Conservation (phyloP, 1,140 invertebrate genomes). For the Halotydeus destructor region DNA sequence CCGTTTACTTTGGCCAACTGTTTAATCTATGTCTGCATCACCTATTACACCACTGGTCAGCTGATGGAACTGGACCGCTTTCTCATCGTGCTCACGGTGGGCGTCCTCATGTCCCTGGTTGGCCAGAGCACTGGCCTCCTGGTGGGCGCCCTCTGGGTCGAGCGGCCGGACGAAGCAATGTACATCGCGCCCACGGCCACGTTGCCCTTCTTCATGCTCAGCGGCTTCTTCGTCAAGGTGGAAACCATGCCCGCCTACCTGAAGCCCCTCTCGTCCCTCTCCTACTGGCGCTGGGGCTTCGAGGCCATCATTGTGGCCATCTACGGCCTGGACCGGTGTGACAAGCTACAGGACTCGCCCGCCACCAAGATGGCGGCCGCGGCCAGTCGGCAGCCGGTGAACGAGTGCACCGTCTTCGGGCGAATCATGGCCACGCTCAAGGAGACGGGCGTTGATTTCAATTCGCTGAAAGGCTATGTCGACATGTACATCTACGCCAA, state of each 20-base stretch:
- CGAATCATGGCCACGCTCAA: too few relatives aligned
- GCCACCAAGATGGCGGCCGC: too few relatives aligned
- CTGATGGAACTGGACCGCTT: background rate
- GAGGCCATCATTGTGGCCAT: conserved; percentile 72
- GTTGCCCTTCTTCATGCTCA: conserved; percentile 64
- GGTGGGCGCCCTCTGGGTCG: conserved; percentile 43
- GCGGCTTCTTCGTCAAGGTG: conserved; percentile 79
- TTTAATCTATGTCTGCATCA: conserved; percentile 69
- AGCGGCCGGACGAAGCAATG: too few relatives aligned
- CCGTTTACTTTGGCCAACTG: conserved; percentile 82
- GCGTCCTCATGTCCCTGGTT: conserved; percentile 66
- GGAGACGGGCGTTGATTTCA: too few relatives aligned
- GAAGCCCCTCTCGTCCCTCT: conserved; percentile 67
- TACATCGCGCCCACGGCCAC: conserved; percentile 66
- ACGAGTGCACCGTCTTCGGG: too few relatives aligned
- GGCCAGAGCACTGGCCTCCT: conserved; percentile 75
- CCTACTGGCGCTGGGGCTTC: conserved; percentile 74
- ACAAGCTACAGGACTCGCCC: background rate
- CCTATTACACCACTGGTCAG: conserved; percentile 86
- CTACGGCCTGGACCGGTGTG: conserved; percentile 54
- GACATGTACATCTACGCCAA: too few relatives aligned
- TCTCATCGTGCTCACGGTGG: conserved; percentile 45
- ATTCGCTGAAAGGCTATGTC: too few relatives aligned
- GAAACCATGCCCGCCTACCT: conserved; percentile 73
- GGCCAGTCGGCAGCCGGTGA: too few relatives aligned